Evolutionary conservation across 2,113 vertebrate genomes (phyloP).

Genomic region (Scomber scombrus): DNA sequence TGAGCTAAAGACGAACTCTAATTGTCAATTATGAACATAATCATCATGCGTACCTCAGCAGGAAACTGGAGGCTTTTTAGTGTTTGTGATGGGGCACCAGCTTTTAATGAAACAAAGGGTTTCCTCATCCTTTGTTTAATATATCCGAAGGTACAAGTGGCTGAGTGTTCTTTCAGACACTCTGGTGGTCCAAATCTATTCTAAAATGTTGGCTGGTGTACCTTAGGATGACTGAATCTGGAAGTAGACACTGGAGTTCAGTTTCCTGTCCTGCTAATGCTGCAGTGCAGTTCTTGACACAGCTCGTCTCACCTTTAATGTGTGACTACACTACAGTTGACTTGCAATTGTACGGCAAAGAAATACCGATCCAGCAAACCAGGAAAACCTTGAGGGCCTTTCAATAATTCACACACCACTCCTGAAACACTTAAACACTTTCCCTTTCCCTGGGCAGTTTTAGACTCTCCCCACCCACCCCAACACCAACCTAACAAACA

Average conservation of each 20-base stretch:
- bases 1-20: neutral
- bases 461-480: neutral
- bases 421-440: constrained; percentile 72
- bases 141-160: neutral
- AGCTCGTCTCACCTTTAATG: constrained; percentile 47
- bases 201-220: neutral
- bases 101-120: neutral
- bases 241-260: neutral
- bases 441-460: constrained; percentile 28
- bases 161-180: neutral
- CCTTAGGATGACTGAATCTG: constrained; percentile 3
- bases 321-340: constrained; percentile 35
- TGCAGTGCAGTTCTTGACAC: constrained; percentile 36
- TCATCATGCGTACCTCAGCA: neutral
- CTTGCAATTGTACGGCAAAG: constrained; percentile 22
- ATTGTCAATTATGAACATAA: neutral
- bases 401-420: constrained; percentile 71
- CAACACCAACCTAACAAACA: constrained; percentile 18
- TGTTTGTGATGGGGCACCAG: neutral
- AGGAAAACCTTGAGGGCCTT: constrained; percentile 51
- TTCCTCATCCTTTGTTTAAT: neutral
- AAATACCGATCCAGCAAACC: constrained; percentile 48
- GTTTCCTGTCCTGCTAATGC: constrained; percentile 18
- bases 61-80: neutral
- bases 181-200: neutral